phyloP scores from a whole-genome alignment of 2,888 invertebrate species.

The Drosophila incognita region DNA sequence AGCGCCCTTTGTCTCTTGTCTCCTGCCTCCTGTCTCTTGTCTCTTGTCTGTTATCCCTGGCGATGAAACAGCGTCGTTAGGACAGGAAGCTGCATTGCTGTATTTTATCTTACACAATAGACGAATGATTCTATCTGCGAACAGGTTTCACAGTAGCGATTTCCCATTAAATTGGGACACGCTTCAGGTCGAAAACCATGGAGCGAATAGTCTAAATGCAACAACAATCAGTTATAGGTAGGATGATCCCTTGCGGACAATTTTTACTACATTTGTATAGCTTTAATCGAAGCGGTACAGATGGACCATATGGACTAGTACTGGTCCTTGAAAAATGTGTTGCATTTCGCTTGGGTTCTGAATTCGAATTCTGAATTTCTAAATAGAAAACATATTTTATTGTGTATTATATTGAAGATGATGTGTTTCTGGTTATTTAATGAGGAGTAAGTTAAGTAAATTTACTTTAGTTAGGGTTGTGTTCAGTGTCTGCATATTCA shows the following conservation, averaged over 20 bases:
- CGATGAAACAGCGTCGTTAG: conserved; percentile 14
- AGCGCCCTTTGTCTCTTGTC: not conserved
- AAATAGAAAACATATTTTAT: not conserved
- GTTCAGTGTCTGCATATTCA: not conserved
- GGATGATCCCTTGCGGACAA: not conserved
- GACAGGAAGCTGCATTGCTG: conserved; percentile 29
- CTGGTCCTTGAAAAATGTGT: not conserved
- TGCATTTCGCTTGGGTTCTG: not conserved
- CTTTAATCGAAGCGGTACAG: not conserved
- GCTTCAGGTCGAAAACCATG: not conserved
- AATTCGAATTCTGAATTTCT: not conserved
- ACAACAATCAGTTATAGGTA: not conserved
- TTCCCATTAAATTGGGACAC: not conserved
- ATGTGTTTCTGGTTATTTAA: not conserved
- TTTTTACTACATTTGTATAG: not conserved
- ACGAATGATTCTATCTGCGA: conserved; percentile 21
- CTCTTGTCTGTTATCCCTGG: conserved; percentile 1
- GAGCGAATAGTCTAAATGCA: not conserved
- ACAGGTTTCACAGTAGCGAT: conserved; percentile 19
- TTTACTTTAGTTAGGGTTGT: not conserved
- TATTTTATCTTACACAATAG: conserved; percentile 16
- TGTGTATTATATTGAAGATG: not conserved
- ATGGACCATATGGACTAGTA: not conserved
- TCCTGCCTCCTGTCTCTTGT: not conserved
- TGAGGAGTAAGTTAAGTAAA: not conserved